Conservation (phyloP, 1,140 invertebrate species). For the Habropoda laboriosa region DNA sequence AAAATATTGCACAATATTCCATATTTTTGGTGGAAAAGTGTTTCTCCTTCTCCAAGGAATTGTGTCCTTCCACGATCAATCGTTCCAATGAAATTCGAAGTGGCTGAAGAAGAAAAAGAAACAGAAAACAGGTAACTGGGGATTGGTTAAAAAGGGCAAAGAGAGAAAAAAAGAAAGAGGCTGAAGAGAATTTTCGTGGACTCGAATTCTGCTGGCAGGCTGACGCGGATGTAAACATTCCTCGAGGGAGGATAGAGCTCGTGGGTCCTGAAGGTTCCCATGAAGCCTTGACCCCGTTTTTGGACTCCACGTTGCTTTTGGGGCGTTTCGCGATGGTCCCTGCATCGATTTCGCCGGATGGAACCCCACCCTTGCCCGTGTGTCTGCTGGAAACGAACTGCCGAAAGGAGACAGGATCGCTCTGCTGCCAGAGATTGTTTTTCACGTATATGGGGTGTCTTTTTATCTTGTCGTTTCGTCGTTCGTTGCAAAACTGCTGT, state of each 20-base stretch:
- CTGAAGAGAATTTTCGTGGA: not conserved
- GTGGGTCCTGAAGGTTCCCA: constrained; percentile 40
- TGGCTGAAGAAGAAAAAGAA: not conserved
- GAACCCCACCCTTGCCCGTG: constrained; percentile 39
- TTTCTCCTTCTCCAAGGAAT: no score
- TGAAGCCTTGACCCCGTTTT: constrained; percentile 59
- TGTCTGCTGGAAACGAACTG: constrained; percentile 16
- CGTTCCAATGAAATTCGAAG: no score
- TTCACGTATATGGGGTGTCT: no score
- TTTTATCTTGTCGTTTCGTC: not conserved
- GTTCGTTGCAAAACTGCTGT: no score
- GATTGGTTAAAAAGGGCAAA: not conserved
- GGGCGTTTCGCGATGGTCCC: constrained; percentile 39
- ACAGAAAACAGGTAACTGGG: not conserved
- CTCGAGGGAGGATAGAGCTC: constrained; percentile 26
- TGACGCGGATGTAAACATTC: constrained; percentile 20
- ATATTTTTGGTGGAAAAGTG: no score
- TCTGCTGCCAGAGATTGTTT: not conserved
- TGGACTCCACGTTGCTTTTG: constrained; percentile 18
- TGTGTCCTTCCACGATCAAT: no score
- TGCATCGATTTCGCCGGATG: constrained; percentile 63
- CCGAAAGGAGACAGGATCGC: constrained; percentile 10
- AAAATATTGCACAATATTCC: no score
- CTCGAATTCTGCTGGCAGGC: not conserved
- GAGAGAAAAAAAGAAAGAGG: not conserved